Base-by-base conservation (phyloP, 1,140 invertebrate species). In the Drosophila nigromelanica region DNA sequence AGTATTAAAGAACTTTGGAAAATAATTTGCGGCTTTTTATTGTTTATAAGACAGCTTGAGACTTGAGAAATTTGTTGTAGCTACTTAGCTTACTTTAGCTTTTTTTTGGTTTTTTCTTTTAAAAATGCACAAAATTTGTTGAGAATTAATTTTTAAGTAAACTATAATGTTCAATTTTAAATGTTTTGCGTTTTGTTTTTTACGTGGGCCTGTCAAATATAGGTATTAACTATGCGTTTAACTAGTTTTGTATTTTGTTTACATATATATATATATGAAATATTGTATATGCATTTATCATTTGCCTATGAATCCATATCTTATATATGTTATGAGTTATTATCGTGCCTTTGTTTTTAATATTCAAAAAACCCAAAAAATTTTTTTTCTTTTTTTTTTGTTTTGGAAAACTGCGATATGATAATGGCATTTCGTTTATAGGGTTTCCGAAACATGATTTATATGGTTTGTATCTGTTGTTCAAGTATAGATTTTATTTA, bases 81-180 rank as follows among this genome's bases (percentile, higher is more conserved):
- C 56, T 78, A 73, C 59, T 62, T 70, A 73, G 60, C 56, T 76
- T 81, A 27, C 27, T 5, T 27, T 72, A 48, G 56, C 71, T 80
- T 47, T 35, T 56, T 59, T 69, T 69, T 35, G 50, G 12, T 54
- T 73, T 62, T 66, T 35, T 54, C 27, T 27, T 70, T 78, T 66
- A 78, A 78, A 73, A 79, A 79, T 80, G 56, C 78, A 76, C 52
- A 76, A 55, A 80, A 80, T 58, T 75, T 61, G 71, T 76, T 43
- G 50, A 39, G 1, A 15, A 27, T 42, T 18, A 10, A 24, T 14
- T n/a, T n/a, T 35, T 51, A 71, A 80, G 56, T 43, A 80, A 80
- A 63, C 51, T 59, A 40, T 60, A 80, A 80, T 76, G 68, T 66
- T 70, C 70, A 60, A 76, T 33, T 37, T 37, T 12, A 33, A 37